phyloP scores from a whole-genome alignment of 2,888 invertebrate species.

The Eupithecia subumbrata region DNA sequence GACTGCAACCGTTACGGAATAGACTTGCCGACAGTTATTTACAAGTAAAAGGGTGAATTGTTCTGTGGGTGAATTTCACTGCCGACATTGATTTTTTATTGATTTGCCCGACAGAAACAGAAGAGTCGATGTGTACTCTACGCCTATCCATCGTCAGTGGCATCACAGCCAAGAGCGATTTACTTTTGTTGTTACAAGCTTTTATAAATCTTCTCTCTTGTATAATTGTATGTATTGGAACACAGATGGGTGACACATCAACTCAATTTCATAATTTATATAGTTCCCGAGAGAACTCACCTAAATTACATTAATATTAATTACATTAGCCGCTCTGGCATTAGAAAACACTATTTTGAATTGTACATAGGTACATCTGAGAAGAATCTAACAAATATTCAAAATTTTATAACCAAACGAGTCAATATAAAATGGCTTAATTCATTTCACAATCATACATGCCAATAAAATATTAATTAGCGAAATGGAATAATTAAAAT shows the following conservation, averaged over 20 bases:
- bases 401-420: neutral
- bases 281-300: no score
- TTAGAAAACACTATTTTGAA: neutral
- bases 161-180: no score
- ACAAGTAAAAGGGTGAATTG: neutral
- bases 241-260: neutral
- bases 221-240: neutral
- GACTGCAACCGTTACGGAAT: neutral
- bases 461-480: neutral
- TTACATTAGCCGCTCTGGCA: neutral
- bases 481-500: neutral
- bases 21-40: neutral
- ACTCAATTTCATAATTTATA: neutral
- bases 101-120: no score
- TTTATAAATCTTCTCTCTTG: neutral
- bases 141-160: no score
- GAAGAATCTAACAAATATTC: neutral
- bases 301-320: no score
- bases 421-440: neutral
- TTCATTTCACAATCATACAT: neutral
- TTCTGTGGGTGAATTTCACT: no score
- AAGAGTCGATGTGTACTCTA: no score
- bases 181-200: no score
- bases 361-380: neutral
- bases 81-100: no score